Conservation (phyloP, 2,113 vertebrate genomes). For the Neopipo cinnamomea region DNA sequence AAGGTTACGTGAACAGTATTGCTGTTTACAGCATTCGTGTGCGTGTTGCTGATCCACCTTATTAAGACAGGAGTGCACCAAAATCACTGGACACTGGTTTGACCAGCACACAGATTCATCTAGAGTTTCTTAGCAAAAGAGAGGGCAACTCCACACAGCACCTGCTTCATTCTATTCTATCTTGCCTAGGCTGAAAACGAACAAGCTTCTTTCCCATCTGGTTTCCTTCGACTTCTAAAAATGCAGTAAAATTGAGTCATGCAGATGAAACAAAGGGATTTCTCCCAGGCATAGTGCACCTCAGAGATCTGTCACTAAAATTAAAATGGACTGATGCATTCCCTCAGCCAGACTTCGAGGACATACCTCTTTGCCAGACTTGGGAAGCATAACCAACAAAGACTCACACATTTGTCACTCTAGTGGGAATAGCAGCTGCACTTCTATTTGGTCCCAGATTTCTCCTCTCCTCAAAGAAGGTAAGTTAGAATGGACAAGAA, state of each 20-base stretch:
- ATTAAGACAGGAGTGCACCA: background rate
- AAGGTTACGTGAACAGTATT: background rate
- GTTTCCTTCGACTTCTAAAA: background rate
- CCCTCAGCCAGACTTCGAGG: background rate
- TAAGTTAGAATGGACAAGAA: background rate
- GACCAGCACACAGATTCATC: background rate
- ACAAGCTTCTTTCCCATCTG: background rate
- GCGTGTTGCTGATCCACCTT: background rate
- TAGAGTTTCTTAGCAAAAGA: background rate
- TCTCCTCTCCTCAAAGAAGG: background rate
- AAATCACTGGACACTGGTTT: accelerated
- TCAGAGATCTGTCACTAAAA: background rate
- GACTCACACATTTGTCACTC: background rate
- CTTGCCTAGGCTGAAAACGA: background rate
- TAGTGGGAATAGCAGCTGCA: background rate
- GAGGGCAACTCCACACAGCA: background rate
- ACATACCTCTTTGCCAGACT: background rate
- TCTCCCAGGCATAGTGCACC: background rate
- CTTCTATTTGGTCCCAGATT: background rate
- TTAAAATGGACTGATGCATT: background rate
- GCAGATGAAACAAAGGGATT: background rate
- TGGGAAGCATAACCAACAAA: background rate
- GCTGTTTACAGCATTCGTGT: background rate
- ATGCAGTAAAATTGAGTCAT: background rate
- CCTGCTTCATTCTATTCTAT: background rate